Base-by-base conservation (phyloP, 2,888 invertebrate genomes). In the Meghimatium bilineatum region DNA sequence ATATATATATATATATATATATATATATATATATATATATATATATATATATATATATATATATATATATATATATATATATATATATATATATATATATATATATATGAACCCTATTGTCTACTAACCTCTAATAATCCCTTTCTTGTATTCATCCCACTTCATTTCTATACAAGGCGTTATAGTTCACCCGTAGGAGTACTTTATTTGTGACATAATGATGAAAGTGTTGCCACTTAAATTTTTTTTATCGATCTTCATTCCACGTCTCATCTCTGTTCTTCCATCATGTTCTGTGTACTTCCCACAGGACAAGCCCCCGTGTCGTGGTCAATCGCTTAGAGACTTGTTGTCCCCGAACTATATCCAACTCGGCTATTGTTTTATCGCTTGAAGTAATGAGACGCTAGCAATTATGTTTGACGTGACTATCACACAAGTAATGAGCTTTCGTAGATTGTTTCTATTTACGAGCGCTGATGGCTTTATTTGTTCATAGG, bases 221-320 rank as follows among this genome's bases (percentile, higher is more conserved):
- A 77, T 77, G 63, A 77, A 77, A 36, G n/a, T 72, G 44, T 72
- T 72, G 44, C 72, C 72, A 44, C 72, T 72, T 72, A 44, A 44
- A 71, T 71, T 71, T 71, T 38, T 26, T 3, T 20, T 14, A 72
- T 72, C 72, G 72, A 72, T 44, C 38, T 72, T 44, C n/a, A 44
- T 72, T 72, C 49, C 14, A 36, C 69, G 20, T 6, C 14, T 63
- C 20, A 6, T 38, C 72, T 29, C 72, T 29, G 0, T 44, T 0
- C 44, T 23, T 63, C 38, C n/a, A 63, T 77, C 34, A 34, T 63
- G 36, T 77, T 77, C 77, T 60, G n/a, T 1, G 8, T 23, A 23
- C 60, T n/a, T 60, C 77, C 36, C 63, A 36, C 10, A 14, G 60
- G 36, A 38, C 60, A 6, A 14, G 36, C 14, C 38, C 60, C 76